These are phyloP conservation scores for Clitarchus hookeri DNA, from an alignment of 2,888 invertebrate species.

Conservation along the genomic window DNA sequence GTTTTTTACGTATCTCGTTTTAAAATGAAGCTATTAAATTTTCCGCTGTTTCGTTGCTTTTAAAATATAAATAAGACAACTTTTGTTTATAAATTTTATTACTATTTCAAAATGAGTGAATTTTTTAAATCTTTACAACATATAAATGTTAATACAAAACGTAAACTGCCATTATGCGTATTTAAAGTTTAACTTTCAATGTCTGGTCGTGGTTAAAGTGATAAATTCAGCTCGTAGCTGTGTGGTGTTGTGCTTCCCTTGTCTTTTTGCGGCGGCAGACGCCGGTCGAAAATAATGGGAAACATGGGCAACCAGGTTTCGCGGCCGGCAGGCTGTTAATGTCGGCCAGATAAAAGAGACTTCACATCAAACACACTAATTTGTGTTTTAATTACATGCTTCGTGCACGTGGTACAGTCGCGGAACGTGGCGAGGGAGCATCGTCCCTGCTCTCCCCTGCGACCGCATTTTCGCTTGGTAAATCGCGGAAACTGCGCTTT, in stretches of 20 bases:
- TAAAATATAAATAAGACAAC: too few species aligned
- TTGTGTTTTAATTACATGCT: constrained; percentile 14
- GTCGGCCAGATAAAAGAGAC: not conserved
- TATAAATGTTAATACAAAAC: too few species aligned
- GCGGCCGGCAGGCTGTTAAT: not conserved
- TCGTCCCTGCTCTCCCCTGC: too few species aligned
- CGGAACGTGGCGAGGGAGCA: not conserved
- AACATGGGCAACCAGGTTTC: not conserved
- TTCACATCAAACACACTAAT: constrained; percentile 7
- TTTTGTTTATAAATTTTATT: too few species aligned
- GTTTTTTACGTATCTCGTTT: too few species aligned
- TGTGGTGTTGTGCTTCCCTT: not conserved
- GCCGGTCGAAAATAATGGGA: not conserved
- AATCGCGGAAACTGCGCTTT: not conserved
- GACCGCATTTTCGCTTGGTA: too few species aligned
- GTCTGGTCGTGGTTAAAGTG: not conserved
- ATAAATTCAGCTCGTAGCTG: not conserved
- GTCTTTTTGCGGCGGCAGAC: not conserved
- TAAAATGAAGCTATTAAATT: too few species aligned
- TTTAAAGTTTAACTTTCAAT: too few species aligned
- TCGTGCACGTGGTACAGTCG: constrained; percentile 3
- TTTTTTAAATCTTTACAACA: too few species aligned
- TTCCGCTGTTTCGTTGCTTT: too few species aligned
- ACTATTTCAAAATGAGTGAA: too few species aligned
- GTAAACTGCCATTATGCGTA: too few species aligned